Conservation (phyloP, 2,113 vertebrate genomes). For the Mormoops blainvillei region DNA sequence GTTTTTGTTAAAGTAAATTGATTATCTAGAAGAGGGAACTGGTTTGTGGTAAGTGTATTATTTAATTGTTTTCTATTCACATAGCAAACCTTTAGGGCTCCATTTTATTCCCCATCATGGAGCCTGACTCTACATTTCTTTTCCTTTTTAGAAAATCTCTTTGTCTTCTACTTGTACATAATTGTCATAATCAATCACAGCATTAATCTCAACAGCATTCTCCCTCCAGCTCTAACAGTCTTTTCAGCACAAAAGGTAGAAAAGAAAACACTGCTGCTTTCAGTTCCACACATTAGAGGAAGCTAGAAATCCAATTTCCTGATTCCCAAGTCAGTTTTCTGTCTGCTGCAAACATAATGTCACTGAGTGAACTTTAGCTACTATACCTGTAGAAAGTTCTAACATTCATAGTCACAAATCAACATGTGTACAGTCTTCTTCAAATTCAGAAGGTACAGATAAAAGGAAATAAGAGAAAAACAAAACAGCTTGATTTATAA, state of each 20-base stretch:
- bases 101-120: conserved; percentile 28
- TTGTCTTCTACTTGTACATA: conserved; percentile 44
- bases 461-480: neutral
- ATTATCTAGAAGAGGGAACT: conserved; percentile 1
- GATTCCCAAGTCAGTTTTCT: conserved; percentile 48
- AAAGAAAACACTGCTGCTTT: conserved; percentile 55
- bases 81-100: neutral
- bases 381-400: neutral
- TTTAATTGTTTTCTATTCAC: conserved; percentile 19
- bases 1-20: neutral
- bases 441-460: neutral
- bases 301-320: conserved; percentile 63
- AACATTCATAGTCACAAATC: conserved; percentile 24
- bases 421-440: neutral
- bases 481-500: conserved; percentile 25
- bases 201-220: conserved; percentile 52
- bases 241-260: conserved; percentile 20
- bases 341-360: conserved; percentile 45
- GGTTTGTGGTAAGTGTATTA: neutral
- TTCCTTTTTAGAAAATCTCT: conserved; percentile 10
- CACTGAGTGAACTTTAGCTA: conserved; percentile 25
- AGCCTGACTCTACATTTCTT: conserved; percentile 3
- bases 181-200: conserved; percentile 58
- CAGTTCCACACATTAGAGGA: conserved; percentile 34
- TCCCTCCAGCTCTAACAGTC: neutral